Evolutionary conservation across 2,888 invertebrate genomes (phyloP).

Genomic region (Junonia oenone): DNA sequence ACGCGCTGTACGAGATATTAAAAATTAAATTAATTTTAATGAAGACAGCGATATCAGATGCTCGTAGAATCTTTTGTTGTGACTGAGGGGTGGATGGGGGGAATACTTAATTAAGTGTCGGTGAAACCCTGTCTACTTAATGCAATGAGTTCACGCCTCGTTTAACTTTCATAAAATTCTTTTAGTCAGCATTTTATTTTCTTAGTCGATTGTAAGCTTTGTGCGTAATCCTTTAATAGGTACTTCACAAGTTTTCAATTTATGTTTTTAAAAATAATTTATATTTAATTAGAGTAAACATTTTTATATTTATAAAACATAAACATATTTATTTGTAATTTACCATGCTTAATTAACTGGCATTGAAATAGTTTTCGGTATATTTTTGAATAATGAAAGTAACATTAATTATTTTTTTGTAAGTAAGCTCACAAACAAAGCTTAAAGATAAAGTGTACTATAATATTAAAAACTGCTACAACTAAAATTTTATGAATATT

Average conservation of each 20-base stretch:
- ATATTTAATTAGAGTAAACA: no score
- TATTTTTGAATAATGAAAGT: no score
- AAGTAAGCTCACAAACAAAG: no score
- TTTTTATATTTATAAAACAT: no score
- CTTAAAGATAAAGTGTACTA: no score
- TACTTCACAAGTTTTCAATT: background rate
- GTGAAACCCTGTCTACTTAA: conserved; percentile 71
- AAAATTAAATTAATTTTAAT: conserved; percentile 69
- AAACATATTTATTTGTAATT: no score
- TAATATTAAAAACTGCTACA: no score
- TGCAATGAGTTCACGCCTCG: conserved; percentile 75
- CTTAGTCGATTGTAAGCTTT: conserved; percentile 46
- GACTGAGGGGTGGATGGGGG: conserved; percentile 54
- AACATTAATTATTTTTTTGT: no score
- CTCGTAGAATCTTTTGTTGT: conserved; percentile 68
- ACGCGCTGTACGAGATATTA: conserved; percentile 48
- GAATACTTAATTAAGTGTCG: conserved; percentile 77
- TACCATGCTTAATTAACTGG: no score
- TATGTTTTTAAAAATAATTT: background rate
- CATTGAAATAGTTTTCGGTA: no score
- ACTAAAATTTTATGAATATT: no score
- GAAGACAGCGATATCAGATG: conserved; percentile 54
- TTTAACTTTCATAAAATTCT: conserved; percentile 77
- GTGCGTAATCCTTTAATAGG: conserved; percentile 23
- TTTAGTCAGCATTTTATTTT: conserved; percentile 68